These are phyloP conservation scores for Drosophila lacicola DNA, from an alignment of 2,888 invertebrate species.

Conservation along the genomic window DNA sequence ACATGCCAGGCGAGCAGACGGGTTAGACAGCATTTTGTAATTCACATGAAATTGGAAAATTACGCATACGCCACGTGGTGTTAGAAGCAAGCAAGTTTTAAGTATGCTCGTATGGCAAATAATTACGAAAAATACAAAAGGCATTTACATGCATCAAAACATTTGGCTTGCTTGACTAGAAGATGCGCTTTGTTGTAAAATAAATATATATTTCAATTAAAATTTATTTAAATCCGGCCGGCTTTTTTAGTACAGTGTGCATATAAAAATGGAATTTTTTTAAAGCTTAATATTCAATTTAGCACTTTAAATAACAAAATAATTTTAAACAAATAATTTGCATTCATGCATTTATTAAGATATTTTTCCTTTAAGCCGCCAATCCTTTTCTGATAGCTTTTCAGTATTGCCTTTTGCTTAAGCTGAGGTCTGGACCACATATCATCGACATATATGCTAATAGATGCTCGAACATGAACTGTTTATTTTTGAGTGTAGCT, in stretches of 20 bases:
- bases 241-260: too few species aligned
- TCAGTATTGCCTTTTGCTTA: background rate
- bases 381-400: background rate
- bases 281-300: background rate
- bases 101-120: constrained; percentile 51
- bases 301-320: background rate
- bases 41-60: constrained; percentile 56
- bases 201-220: background rate
- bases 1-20: constrained; percentile 57
- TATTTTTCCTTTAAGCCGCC: background rate
- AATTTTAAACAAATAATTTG: background rate
- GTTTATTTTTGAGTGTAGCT: constrained; percentile 25
- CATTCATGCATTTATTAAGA: background rate
- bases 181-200: background rate
- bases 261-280: too few species aligned
- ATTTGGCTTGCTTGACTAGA: background rate
- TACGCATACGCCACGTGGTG: constrained; percentile 62
- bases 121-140: constrained; percentile 37
- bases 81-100: constrained; percentile 54
- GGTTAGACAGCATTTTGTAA: constrained; percentile 30
- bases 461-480: constrained; percentile 32
- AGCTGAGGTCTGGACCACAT: background rate
- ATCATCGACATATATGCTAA: constrained; percentile 46
- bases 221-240: too few species aligned
- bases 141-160: background rate